Evolutionary conservation across 2,888 invertebrate genomes (phyloP).

Genomic region (Metopia argyrocephala): DNA sequence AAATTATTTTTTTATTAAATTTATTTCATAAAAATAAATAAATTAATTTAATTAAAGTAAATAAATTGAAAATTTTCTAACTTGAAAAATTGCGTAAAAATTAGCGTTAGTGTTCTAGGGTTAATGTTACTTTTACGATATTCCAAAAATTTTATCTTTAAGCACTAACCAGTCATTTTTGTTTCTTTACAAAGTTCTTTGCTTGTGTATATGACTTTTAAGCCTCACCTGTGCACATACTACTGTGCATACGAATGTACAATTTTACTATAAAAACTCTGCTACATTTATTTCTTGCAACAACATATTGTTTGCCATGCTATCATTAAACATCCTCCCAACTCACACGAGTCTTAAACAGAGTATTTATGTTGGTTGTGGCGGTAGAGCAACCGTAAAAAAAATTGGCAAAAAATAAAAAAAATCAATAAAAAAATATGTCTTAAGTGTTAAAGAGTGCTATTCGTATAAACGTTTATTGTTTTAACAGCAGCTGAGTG

Average conservation of each 20-base stretch:
- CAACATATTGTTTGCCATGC: background rate
- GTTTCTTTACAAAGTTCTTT: no score
- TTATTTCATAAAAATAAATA: no score
- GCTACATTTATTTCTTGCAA: background rate
- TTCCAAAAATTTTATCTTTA: no score
- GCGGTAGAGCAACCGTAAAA: background rate
- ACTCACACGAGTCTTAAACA: background rate
- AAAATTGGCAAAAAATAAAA: background rate
- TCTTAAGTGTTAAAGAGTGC: constrained; percentile 10
- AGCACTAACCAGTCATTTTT: no score
- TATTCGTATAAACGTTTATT: constrained; percentile 8
- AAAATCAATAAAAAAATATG: background rate
- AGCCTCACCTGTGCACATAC: background rate
- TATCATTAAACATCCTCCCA: background rate
- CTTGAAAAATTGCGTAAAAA: no score
- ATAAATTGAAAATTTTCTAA: no score
- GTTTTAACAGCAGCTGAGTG: background rate
- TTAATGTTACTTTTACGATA: no score
- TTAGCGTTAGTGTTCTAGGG: no score
- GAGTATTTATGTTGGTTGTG: background rate
- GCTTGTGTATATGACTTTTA: constrained; percentile 8
- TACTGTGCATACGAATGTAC: background rate
- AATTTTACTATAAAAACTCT: background rate
- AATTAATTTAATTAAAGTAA: no score
- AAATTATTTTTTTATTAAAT: no score